Base-by-base conservation (phyloP, 1,140 invertebrate species). In the Pollicipes pollicipes region DNA sequence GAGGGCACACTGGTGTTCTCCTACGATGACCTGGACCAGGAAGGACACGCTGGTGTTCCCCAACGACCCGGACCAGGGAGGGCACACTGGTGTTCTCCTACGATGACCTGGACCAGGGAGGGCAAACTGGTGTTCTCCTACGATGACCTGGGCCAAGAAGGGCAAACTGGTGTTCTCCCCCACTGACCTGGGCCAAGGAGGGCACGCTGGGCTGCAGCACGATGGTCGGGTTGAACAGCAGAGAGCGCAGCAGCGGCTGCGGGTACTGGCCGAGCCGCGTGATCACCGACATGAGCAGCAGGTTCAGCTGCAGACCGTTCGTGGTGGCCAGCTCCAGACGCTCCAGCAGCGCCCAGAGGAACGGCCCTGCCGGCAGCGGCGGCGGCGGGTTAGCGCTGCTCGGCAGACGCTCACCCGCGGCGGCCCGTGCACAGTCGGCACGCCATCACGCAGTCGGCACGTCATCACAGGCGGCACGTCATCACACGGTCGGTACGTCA, bases 21-120 rank as follows among this genome's bases (percentile, higher is more conserved):
- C 88, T 76, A 92, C 91, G n/a, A 75, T 78, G 76, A 94, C 91
- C 84, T 95, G 91, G 80, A 90, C 89, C 69, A 97, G 82, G n/a
- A 91, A 95, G 78, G 90, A 88, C 74, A 95, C 89, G 76, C 90
- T 90, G 3, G 92, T n/a, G n/a, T n/a, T n/a, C n/a, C n/a, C n/a
- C n/a, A n/a, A 10, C 26, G 70, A 85, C 79, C 31, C 84, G 81
- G 29, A 86, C 84, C 78, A 90, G 87, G 30, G 86, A 83, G 24
- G 88, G 82, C n/a, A 86, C 86, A 0, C 81, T 84, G 68, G 92
- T n/a, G n/a, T n/a, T n/a, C n/a, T n/a, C n/a, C n/a, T n/a, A n/a
- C n/a, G n/a, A 10, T 32, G 70, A 85, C 79, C 31, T 85, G 81
- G 29, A 86, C 84, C 78, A 90, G 87, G 30, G 86, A 83, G 24